phyloP scores from a whole-genome alignment of 2,888 invertebrate genomes.

The Eupithecia vulgata region DNA sequence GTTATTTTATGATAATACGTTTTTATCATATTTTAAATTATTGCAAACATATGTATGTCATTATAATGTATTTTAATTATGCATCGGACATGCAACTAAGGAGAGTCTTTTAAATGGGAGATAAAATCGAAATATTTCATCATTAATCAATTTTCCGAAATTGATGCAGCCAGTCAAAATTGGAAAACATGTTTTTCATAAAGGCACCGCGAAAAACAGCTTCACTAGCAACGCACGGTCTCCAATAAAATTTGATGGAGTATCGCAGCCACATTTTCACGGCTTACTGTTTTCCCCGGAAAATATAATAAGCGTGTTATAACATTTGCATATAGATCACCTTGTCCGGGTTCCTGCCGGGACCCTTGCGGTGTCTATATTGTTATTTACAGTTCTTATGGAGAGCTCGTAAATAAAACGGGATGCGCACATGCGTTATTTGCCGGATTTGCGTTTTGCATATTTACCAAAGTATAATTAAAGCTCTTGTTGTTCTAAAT shows the following conservation, averaged over 20 bases:
- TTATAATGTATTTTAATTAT: not conserved
- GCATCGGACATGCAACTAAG: not conserved
- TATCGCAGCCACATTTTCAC: slow-evolving; percentile 65
- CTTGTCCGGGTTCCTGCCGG: slow-evolving; percentile 52
- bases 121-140: slow-evolving; percentile 15
- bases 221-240: slow-evolving; percentile 51
- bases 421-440: slow-evolving; percentile 58
- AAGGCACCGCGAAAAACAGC: slow-evolving; percentile 47
- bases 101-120: not conserved
- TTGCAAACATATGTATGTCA: not conserved
- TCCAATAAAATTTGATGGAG: slow-evolving; percentile 76
- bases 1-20: no score
- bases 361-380: slow-evolving; percentile 58
- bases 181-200: slow-evolving; percentile 61
- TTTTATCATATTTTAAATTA: not conserved
- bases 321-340: slow-evolving; percentile 83
- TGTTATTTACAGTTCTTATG: slow-evolving; percentile 73
- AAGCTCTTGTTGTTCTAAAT: slow-evolving; percentile 41
- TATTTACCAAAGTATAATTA: slow-evolving; percentile 60
- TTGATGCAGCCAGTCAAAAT: slow-evolving; percentile 44
- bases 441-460: slow-evolving; percentile 60
- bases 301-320: slow-evolving; percentile 83
- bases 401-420: slow-evolving; percentile 64
- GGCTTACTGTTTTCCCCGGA: slow-evolving; percentile 70
- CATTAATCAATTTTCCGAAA: slow-evolving; percentile 49